phyloP scores from a whole-genome alignment of 2,113 vertebrate genomes.

The Rhadina sibilatrix region DNA sequence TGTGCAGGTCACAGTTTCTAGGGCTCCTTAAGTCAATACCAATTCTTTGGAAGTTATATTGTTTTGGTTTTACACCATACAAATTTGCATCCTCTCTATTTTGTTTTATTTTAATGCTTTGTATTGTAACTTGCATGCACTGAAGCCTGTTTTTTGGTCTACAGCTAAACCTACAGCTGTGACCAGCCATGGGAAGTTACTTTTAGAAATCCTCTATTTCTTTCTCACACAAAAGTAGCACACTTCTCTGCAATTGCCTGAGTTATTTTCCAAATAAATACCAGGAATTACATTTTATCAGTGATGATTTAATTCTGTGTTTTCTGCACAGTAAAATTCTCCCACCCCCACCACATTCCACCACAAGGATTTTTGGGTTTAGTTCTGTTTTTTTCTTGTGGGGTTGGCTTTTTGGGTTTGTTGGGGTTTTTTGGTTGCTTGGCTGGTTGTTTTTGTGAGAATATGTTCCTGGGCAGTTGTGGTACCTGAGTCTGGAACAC shows the following conservation, averaged over 20 bases:
- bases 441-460: not conserved
- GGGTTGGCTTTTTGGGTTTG: too few species aligned
- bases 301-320: not conserved
- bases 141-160: not conserved
- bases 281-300: not conserved
- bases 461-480: not conserved
- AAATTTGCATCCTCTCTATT: not conserved
- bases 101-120: not conserved
- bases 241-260: not conserved
- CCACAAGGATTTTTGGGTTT: rapidly evolving
- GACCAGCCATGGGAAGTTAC: not conserved
- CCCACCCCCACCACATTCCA: too few species aligned
- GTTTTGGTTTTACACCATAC: not conserved
- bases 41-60: not conserved
- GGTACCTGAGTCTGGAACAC: not conserved
- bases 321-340: not conserved
- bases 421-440: not conserved
- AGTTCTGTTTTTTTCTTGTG: not conserved
- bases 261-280: not conserved
- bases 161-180: not conserved
- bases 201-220: not conserved
- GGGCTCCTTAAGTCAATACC: not conserved
- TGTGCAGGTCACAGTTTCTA: not conserved
- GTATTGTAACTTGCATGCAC: not conserved
- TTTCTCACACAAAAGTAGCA: not conserved